Evolutionary conservation across 1,140 invertebrate genomes (phyloP), one percentile per base, ranked within the genome.

Genomic region (Oryzaephilus surinamensis): DNA sequence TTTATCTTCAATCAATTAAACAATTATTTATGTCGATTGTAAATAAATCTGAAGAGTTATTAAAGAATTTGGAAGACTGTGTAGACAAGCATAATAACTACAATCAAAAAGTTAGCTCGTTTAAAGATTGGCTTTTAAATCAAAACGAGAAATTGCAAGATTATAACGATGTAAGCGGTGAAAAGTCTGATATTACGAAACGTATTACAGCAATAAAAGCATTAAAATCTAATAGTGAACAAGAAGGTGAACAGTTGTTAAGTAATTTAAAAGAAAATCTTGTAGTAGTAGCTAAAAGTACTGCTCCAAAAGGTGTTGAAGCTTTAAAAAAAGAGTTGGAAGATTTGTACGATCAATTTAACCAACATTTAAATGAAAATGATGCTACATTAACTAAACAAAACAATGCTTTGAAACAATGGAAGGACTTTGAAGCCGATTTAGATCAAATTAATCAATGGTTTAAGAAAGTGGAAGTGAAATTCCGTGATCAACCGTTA

Each of bases 21-120:
- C 79, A 84, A 54, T 67, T 94, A 10, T 96, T 95, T 64, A 73
- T 83, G 45, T 84, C 83, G 51, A 88, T 95, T 48, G 88, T 89
- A 1, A 67, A 75, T 0, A 91, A 90, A 60, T 94, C 90, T 1
- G 78, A 87, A 62, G 81, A 86, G 51, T 67, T 95, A 2, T 66
- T 93, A 28, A 77, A 82, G 28, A 85, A 88, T 56, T 68, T 95
- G 17, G 87, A 93, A 50, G 74, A 78, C 21, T 88, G 85, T 59
- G 85, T 91, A 0, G 77, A 84, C 37, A 85, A 84, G 45, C 92
- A 97, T 55, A 79, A 79, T 53, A 73, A 83, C 36, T 77, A 88
- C 19, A 80, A 84, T 41, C 64, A 74, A 13, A 64, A 78, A 16
- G 74, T 82, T 36, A 76, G 81, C 49, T 67, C 72, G 11, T 84